Percentiles rank a stretch among this genome's conserved stretches.
These are phyloP conservation scores for Thalassophryne amazonica DNA, from an alignment of 2,797 vertebrate genomes.

Conservation along the genomic window DNA sequence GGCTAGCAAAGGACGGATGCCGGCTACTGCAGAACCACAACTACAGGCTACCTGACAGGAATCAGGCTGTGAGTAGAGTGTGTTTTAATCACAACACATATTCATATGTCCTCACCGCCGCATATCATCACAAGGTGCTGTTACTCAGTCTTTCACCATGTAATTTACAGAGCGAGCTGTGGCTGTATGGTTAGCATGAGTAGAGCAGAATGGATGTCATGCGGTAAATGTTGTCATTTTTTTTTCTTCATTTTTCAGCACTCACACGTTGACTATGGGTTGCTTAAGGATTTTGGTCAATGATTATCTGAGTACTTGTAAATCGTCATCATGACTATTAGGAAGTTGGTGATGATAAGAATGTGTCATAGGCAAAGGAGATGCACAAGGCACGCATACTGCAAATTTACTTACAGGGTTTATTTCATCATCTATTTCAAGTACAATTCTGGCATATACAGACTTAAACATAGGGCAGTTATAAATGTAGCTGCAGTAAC, in stretches of 20 bases:
- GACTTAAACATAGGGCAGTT: conserved; percentile 1
- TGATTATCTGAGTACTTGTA: conserved; percentile 11
- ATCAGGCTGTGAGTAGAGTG: conserved; percentile 65
- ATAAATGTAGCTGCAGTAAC: conserved; percentile 2
- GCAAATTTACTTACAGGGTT: background rate
- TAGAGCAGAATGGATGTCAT: conserved; percentile 36
- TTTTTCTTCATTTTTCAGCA: conserved; percentile 27
- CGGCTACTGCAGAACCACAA: conserved; percentile 88
- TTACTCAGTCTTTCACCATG: background rate
- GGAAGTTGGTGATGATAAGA: conserved; percentile 10
- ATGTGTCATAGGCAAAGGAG: background rate
- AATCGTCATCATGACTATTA: conserved; percentile 8
- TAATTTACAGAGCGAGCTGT: conserved; percentile 27
- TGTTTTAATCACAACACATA: background rate
- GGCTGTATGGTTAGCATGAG: conserved; percentile 28
- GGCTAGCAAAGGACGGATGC: conserved; percentile 90
- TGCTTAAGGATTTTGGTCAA: conserved; percentile 14
- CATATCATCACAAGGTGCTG: background rate
- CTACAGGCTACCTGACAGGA: conserved; percentile 83
- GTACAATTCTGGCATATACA: background rate
- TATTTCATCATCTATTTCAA: background rate
- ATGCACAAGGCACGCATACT: background rate
- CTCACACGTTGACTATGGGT: conserved; percentile 12
- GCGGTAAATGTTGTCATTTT: conserved; percentile 39
- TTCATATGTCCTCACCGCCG: background rate